A percentile compares a stretch with the other conserved stretches of the same genome.
Conservation (phyloP, 2,797 vertebrate genomes). For the Coracias cyanogaster region DNA sequence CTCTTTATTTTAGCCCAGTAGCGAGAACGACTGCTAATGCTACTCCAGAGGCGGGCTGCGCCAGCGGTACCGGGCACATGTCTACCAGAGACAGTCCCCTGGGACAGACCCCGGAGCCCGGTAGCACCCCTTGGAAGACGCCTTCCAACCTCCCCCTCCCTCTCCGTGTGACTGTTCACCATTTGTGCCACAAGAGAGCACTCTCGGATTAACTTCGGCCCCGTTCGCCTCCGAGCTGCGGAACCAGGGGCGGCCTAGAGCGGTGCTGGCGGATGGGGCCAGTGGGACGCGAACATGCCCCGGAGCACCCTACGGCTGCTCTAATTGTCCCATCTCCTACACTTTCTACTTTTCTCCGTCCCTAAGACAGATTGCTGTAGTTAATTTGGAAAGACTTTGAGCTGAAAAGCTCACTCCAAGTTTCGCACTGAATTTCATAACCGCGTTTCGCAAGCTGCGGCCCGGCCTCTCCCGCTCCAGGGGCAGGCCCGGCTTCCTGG, state of each 20-base stretch:
- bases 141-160: neutral
- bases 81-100: rapidly evolving
- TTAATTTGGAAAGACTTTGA: rapidly evolving
- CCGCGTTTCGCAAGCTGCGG: neutral
- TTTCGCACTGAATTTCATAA: neutral
- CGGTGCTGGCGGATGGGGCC: rapidly evolving
- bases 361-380: rapidly evolving
- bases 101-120: rapidly evolving
- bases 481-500: too few relatives aligned
- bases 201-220: rapidly evolving
- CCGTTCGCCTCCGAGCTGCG: rapidly evolving
- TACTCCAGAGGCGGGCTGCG: rapidly evolving
- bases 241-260: rapidly evolving
- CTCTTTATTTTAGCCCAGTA: rapidly evolving
- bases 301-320: rapidly evolving
- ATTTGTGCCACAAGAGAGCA: neutral
- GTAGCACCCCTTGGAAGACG: neutral
- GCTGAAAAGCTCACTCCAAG: neutral
- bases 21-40: rapidly evolving
- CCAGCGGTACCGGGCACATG: rapidly evolving
- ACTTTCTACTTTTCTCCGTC: rapidly evolving
- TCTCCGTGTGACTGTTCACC: rapidly evolving
- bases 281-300: rapidly evolving
- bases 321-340: rapidly evolving
- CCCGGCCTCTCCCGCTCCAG: neutral